Percentiles rank a stretch among this genome's conserved stretches.
Conservation (phyloP, 92 coral and sea anemone genomes). For the Parazoanthus atlanticus region DNA sequence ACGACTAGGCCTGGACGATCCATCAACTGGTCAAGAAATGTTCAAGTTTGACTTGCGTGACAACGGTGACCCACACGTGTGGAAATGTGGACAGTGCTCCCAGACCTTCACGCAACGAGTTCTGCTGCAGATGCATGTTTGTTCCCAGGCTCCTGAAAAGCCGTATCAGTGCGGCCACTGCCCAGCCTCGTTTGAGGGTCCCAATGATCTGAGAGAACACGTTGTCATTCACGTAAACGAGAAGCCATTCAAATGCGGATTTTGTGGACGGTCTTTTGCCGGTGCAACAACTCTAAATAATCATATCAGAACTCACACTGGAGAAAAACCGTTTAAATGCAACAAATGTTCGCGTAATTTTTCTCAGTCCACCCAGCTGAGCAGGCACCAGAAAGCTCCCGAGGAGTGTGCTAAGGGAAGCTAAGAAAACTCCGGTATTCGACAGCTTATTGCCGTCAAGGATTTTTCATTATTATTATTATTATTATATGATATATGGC, state of each 20-base stretch:
- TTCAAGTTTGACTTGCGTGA: conserved; percentile 60
- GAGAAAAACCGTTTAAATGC: conserved; percentile 97
- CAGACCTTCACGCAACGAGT: conserved; percentile 95
- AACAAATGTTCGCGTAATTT: conserved; percentile 80
- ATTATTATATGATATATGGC: too few relatives aligned
- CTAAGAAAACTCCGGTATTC: background rate
- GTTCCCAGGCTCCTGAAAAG: conserved; percentile 84
- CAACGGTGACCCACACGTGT: conserved; percentile 71
- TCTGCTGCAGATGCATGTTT: conserved; percentile 97
- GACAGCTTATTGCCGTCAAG: background rate
- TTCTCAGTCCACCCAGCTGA: conserved; percentile 95
- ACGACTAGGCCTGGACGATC: conserved; percentile 48
- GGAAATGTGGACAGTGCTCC: conserved; percentile 96
- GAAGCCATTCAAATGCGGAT: conserved; percentile 98
- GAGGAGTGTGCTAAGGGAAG: conserved; percentile 75
- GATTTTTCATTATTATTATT: too few relatives aligned
- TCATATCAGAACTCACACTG: conserved; percentile 98
- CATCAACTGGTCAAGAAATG: conserved; percentile 45
- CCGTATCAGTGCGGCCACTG: conserved; percentile 99
- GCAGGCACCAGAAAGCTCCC: conserved; percentile 89
- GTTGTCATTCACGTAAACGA: conserved; percentile 97
- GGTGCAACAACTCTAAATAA: conserved; percentile 98
- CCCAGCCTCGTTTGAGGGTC: conserved; percentile 88
- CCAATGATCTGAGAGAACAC: conserved; percentile 92
- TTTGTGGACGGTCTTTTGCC: conserved; percentile 96